These are phyloP conservation scores for Macrosoma leucophasiata DNA, from an alignment of 2,888 invertebrate genomes.

Conservation along the genomic window DNA sequence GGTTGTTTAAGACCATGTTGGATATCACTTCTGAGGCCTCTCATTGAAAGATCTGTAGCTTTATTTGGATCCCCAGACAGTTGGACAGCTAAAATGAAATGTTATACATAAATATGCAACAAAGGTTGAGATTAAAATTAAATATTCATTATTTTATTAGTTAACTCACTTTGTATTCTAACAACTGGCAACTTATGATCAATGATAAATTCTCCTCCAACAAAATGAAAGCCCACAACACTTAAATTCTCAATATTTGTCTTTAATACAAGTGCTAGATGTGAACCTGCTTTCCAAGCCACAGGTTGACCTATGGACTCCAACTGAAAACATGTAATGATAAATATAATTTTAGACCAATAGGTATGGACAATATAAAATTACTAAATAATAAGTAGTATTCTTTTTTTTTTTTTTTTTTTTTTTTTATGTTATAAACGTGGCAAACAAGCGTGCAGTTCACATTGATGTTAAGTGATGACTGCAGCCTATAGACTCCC, in stretches of 20 bases:
- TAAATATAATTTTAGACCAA: not conserved
- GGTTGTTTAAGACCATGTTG: conserved; percentile 49
- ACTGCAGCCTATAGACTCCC: no score
- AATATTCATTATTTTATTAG: not conserved
- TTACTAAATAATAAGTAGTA: no score
- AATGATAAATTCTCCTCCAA: conserved; percentile 82
- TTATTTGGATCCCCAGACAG: conserved; percentile 64
- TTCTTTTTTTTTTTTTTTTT: no score
- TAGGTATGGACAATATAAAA: no score
- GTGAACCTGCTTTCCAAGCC: conserved; percentile 86
- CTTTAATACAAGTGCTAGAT: conserved; percentile 84
- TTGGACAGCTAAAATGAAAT: conserved; percentile 47
- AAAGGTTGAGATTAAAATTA: not conserved
- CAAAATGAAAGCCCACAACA: conserved; percentile 81
- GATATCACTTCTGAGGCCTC: conserved; percentile 58
- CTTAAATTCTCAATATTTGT: conserved; percentile 86
- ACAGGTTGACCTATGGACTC: conserved; percentile 86
- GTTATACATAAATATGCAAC: not conserved
- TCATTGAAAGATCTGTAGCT: conserved; percentile 63
- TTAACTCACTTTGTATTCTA: conserved; percentile 84
- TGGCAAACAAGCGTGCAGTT: no score
- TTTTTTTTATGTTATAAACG: no score
- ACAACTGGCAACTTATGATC: conserved; percentile 85
- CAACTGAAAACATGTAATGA: conserved; percentile 66
- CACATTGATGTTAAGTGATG: no score